Conservation (phyloP, 2,797 vertebrate species). For the Odontamblyopus rebecca region DNA sequence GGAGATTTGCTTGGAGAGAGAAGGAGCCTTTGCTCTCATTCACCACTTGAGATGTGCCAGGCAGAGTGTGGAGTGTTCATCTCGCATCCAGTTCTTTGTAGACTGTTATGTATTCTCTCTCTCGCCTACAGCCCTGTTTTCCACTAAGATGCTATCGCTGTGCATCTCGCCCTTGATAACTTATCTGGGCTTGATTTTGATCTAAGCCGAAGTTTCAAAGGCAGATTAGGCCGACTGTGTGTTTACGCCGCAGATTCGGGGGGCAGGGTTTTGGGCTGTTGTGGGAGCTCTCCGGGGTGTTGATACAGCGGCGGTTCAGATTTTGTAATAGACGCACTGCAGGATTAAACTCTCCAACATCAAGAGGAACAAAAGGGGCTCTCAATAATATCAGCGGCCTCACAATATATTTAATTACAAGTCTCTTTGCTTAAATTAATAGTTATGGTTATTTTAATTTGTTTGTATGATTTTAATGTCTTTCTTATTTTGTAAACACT, state of each 20-base stretch:
- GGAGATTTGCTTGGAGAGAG: conserved; percentile 63
- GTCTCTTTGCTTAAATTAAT: too few relatives aligned
- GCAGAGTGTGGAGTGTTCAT: conserved; percentile 37
- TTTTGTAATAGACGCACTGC: conserved; percentile 1
- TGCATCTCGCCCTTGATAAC: conserved; percentile 48
- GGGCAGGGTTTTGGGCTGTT: conserved; percentile 26
- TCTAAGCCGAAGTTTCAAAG: conserved; percentile 58
- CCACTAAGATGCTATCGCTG: conserved; percentile 65
- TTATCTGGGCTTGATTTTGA: conserved; percentile 62
- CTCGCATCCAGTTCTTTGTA: conserved; percentile 65
- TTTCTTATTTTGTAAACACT: too few relatives aligned
- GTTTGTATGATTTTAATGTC: too few relatives aligned
- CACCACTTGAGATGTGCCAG: conserved; percentile 45
- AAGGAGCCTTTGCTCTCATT: conserved; percentile 56
- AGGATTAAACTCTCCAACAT: neutral
- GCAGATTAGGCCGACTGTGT: conserved; percentile 42
- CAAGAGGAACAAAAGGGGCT: too few relatives aligned
- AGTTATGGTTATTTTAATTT: too few relatives aligned
- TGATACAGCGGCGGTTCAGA: conserved; percentile 5
- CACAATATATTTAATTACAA: too few relatives aligned
- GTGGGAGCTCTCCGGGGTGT: conserved; percentile 8
- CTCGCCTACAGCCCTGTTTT: conserved; percentile 57
- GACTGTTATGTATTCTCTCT: conserved; percentile 59
- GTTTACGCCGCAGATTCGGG: conserved; percentile 27
- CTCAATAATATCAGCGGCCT: too few relatives aligned